phyloP scores from a whole-genome alignment of 2,113 vertebrate genomes.

The Callospermophilus lateralis region DNA sequence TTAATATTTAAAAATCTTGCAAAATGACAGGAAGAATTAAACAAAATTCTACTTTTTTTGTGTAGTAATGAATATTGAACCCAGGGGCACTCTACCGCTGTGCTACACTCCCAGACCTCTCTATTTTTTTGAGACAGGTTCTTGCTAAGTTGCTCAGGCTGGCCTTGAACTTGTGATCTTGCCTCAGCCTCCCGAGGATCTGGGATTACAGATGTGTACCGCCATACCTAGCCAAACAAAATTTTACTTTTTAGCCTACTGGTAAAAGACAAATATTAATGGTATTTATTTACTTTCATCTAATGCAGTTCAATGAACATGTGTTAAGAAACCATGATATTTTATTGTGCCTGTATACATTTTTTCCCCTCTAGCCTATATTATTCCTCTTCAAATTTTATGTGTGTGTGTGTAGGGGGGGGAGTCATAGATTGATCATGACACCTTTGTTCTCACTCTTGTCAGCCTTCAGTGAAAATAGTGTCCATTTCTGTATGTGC shows the following conservation, averaged over 20 bases:
- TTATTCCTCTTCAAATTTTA: background rate
- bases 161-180: background rate
- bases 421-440: conserved; percentile 65
- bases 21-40: background rate
- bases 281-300: background rate
- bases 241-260: conserved; percentile 10
- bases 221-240: background rate
- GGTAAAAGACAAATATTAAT: background rate
- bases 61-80: background rate
- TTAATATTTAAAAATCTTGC: background rate
- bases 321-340: background rate
- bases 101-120: background rate
- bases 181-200: background rate
- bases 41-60: background rate
- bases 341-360: background rate
- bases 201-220: background rate
- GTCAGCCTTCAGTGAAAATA: conserved; percentile 75
- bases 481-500: conserved; percentile 55
- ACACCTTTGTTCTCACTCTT: conserved; percentile 70
- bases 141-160: background rate
- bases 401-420: background rate
- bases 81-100: background rate
- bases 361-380: background rate
- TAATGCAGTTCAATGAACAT: background rate
- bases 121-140: background rate